Conservation (phyloP, 2,113 vertebrate genomes). For the Cygnus buccinator region DNA sequence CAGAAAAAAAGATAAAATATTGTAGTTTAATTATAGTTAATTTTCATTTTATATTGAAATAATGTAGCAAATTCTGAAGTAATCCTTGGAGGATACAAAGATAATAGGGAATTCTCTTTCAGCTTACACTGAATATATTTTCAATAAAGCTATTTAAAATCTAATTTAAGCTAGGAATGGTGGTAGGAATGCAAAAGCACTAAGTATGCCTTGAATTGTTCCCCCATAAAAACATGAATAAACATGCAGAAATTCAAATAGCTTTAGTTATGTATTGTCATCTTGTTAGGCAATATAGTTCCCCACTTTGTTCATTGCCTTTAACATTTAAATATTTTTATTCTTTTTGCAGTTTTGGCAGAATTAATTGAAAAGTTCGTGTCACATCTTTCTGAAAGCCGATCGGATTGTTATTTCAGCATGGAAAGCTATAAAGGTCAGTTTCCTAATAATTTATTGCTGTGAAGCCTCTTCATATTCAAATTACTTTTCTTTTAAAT, state of each 20-base stretch:
- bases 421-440: conserved; percentile 83
- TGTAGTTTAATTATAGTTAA: conserved; percentile 53
- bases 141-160: conserved; percentile 68
- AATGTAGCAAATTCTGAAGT: conserved; percentile 59
- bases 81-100: conserved; percentile 51
- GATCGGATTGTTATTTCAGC: conserved; percentile 83
- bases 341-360: conserved; percentile 81
- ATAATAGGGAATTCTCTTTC: conserved; percentile 44
- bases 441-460: conserved; percentile 36
- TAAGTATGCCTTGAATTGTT: conserved; percentile 40
- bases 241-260: conserved; percentile 16
- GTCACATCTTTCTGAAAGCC: conserved; percentile 79
- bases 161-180: conserved; percentile 56
- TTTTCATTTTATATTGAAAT: conserved; percentile 59
- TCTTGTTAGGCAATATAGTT: neutral
- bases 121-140: conserved; percentile 56
- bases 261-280: neutral
- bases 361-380: conserved; percentile 89
- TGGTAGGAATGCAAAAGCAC: conserved; percentile 56
- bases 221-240: neutral
- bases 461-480: neutral
- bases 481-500: neutral
- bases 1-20: neutral
- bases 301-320: neutral
- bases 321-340: conserved; percentile 55